phyloP scores from a whole-genome alignment of 1,140 invertebrate species.

The Calliopsis andreniformis region DNA sequence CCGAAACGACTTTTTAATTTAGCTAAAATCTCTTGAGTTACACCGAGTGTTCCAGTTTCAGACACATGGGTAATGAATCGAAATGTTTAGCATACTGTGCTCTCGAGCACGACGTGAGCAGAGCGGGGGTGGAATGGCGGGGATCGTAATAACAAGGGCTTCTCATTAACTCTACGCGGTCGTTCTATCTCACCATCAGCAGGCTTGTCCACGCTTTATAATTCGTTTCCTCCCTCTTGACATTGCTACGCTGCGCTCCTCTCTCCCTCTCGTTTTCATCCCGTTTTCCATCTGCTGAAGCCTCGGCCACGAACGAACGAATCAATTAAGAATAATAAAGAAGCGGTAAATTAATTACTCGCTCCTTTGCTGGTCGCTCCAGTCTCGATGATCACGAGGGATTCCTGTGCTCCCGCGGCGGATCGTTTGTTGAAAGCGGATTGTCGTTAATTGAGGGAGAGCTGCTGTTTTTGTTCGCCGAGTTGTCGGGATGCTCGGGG shows the following conservation, averaged over 20 bases:
- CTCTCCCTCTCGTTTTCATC: not conserved
- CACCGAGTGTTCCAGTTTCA: constrained; percentile 12
- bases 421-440: not conserved
- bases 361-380: not conserved
- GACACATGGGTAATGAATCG: constrained; percentile 19
- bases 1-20: constrained; percentile 61
- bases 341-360: constrained; percentile 30
- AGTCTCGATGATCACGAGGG: not conserved
- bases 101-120: not conserved
- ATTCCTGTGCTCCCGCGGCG: not conserved
- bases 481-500: not conserved
- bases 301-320: not conserved
- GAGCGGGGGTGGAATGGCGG: no score
- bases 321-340: constrained; percentile 34
- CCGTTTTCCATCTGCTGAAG: no score
- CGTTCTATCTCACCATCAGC: not conserved
- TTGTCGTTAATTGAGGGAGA: not conserved
- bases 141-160: constrained; percentile 13
- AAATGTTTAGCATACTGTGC: constrained; percentile 29
- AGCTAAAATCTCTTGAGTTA: constrained; percentile 57
- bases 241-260: not conserved
- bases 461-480: not conserved
- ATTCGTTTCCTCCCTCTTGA: not conserved
- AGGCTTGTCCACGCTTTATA: not conserved
- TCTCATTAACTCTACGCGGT: constrained; percentile 4